Conservation (phyloP, 1,140 invertebrate species). For the Drosophila bifasciata region DNA sequence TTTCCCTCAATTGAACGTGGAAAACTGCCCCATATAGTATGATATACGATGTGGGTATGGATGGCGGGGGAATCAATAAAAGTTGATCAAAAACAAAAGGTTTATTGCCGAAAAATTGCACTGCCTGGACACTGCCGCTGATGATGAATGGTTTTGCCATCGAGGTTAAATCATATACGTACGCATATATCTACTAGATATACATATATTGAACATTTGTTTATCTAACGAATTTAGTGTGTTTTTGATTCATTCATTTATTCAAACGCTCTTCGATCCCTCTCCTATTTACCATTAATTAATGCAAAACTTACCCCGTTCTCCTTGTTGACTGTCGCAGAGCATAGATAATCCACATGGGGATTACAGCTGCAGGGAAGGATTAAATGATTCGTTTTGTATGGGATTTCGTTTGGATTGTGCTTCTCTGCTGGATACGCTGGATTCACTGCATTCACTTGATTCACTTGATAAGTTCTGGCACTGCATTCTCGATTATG, state of each 20-base stretch:
- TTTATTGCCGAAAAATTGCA: slow-evolving; percentile 53
- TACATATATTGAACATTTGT: not conserved
- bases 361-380: slow-evolving; percentile 43
- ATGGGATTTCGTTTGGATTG: not conserved
- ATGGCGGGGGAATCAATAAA: slow-evolving; percentile 53
- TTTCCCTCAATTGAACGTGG: slow-evolving; percentile 25
- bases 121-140: slow-evolving; percentile 38
- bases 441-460: too few relatives aligned
- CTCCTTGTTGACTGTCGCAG: slow-evolving; percentile 45
- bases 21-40: slow-evolving; percentile 28
- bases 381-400: slow-evolving; percentile 18
- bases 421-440: not conserved
- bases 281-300: not conserved
- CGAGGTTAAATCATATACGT: slow-evolving; percentile 21
- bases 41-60: too few relatives aligned
- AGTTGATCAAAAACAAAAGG: slow-evolving; percentile 51
- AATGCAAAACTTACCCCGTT: slow-evolving; percentile 65
- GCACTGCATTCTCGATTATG: slow-evolving; percentile 33
- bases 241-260: too few relatives aligned
- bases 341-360: slow-evolving; percentile 49
- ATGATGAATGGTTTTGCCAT: slow-evolving; percentile 47
- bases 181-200: slow-evolving; percentile 9
- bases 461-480: not conserved
- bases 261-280: too few relatives aligned
- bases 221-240: too few relatives aligned